Conservation (phyloP, 2,888 invertebrate genomes). For the Sceliomorpha sp. region DNA sequence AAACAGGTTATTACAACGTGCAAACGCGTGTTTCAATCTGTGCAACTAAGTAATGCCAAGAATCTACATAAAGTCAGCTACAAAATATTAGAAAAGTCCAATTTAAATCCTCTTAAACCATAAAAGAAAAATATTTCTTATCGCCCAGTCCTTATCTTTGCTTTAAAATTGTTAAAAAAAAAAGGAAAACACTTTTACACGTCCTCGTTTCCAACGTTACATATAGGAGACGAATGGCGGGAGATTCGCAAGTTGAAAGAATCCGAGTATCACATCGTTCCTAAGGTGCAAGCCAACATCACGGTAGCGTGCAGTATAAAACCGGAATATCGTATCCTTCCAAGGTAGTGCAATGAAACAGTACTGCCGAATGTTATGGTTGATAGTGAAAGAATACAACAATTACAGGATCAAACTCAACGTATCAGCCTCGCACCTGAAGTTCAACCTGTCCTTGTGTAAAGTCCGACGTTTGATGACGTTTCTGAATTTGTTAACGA, state of each 20-base stretch:
- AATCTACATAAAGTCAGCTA: too few species aligned
- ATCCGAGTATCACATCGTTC: slow-evolving; percentile 88
- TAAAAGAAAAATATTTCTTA: too few species aligned
- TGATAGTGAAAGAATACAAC: background rate
- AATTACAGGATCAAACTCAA: slow-evolving; percentile 87
- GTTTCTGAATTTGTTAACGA: slow-evolving; percentile 82
- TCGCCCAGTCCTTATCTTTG: too few species aligned
- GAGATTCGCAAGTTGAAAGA: slow-evolving; percentile 86
- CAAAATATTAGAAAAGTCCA: too few species aligned
- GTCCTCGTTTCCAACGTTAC: too few species aligned
- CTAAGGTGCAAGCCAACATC: slow-evolving; percentile 85
- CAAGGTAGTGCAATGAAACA: slow-evolving; percentile 81
- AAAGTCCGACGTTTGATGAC: slow-evolving; percentile 85
- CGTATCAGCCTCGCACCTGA: slow-evolving; percentile 86
- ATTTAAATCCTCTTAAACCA: too few species aligned
- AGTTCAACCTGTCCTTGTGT: slow-evolving; percentile 88
- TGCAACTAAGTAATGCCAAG: too few species aligned
- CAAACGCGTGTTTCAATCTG: too few species aligned
- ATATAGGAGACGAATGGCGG: slow-evolving; percentile 87
- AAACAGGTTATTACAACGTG: too few species aligned
- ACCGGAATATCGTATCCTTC: slow-evolving; percentile 86
- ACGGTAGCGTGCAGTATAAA: slow-evolving; percentile 88
- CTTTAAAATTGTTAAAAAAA: too few species aligned
- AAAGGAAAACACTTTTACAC: too few species aligned
- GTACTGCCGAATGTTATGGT: background rate